Evolutionary conservation across 2,888 invertebrate genomes (phyloP).

Genomic region (Drosophila mercatorum): DNA sequence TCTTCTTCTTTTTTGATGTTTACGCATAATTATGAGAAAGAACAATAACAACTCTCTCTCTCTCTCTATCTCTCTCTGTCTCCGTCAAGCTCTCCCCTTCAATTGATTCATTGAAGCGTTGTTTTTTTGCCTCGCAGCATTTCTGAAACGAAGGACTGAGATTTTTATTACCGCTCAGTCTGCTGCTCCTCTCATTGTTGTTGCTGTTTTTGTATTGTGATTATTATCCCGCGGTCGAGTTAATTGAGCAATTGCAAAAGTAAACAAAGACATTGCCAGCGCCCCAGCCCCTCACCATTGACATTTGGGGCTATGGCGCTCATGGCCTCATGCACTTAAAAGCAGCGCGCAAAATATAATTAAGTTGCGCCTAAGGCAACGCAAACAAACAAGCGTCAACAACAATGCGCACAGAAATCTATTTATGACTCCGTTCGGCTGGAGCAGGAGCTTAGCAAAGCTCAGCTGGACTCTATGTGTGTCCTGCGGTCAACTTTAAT

Average conservation of each 20-base stretch:
- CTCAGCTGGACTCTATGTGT: background rate
- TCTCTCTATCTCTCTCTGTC: too few species aligned
- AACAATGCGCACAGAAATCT: conserved; percentile 35
- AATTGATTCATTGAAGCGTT: conserved; percentile 28
- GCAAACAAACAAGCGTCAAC: conserved; percentile 44
- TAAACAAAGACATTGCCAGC: conserved; percentile 54
- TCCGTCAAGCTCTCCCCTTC: background rate
- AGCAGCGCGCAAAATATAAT: conserved; percentile 57
- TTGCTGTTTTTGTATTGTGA: conserved; percentile 39
- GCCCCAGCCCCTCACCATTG: background rate
- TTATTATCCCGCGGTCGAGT: conserved; percentile 65
- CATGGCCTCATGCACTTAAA: conserved; percentile 23
- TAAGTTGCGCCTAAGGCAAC: conserved; percentile 54
- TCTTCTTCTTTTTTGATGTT: conserved; percentile 35
- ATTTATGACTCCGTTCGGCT: conserved; percentile 15
- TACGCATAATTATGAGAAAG: conserved; percentile 52
- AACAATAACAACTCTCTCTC: conserved; percentile 12
- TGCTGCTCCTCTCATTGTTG: conserved; percentile 12
- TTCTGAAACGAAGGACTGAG: conserved; percentile 26
- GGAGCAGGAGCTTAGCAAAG: conserved; percentile 10
- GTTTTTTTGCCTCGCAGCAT: conserved; percentile 42
- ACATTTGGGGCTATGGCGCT: conserved; percentile 9
- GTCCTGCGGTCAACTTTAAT: conserved; percentile 19
- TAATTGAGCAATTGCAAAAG: conserved; percentile 72
- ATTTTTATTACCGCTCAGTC: conserved; percentile 40